Conservation (phyloP, 2,888 invertebrate genomes). For the Sarcophaga rosellei region DNA sequence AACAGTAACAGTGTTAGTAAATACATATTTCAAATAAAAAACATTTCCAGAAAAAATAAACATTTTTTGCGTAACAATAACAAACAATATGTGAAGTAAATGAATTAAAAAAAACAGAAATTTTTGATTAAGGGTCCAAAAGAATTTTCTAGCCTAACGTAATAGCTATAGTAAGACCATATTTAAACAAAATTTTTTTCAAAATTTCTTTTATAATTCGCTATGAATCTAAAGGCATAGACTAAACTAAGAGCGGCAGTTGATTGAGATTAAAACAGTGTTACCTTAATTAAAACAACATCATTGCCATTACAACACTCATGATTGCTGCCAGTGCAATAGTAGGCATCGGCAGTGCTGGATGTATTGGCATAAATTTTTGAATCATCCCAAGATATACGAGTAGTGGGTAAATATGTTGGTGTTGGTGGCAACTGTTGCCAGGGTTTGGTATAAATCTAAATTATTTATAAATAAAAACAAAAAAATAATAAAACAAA, state of each 20-base stretch:
- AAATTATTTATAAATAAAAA: slow-evolving; percentile 51
- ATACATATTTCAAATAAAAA: slow-evolving; percentile 10
- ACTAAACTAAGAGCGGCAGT: background rate
- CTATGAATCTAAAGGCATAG: slow-evolving; percentile 2
- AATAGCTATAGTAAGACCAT: no score
- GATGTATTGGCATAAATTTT: slow-evolving; percentile 77
- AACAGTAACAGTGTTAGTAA: background rate
- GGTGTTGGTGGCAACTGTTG: slow-evolving; percentile 80
- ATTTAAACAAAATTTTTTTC: background rate
- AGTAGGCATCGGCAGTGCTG: slow-evolving; percentile 75
- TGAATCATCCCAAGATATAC: slow-evolving; percentile 81
- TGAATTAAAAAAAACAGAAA: no score
- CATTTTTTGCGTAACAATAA: background rate
- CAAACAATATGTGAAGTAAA: background rate
- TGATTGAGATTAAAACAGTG: background rate
- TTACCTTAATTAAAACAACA: slow-evolving; percentile 81
- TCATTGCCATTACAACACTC: slow-evolving; percentile 81
- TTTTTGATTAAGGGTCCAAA: no score
- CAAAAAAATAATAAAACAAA: slow-evolving; percentile 51
- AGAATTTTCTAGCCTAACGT: background rate
- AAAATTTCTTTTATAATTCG: no score
- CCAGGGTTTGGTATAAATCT: slow-evolving; percentile 73
- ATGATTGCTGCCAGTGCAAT: slow-evolving; percentile 79
- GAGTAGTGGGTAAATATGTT: slow-evolving; percentile 78
- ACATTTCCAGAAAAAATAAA: background rate